Base-by-base conservation (phyloP, 1,140 invertebrate species). In the Sarcophaga bullata region DNA sequence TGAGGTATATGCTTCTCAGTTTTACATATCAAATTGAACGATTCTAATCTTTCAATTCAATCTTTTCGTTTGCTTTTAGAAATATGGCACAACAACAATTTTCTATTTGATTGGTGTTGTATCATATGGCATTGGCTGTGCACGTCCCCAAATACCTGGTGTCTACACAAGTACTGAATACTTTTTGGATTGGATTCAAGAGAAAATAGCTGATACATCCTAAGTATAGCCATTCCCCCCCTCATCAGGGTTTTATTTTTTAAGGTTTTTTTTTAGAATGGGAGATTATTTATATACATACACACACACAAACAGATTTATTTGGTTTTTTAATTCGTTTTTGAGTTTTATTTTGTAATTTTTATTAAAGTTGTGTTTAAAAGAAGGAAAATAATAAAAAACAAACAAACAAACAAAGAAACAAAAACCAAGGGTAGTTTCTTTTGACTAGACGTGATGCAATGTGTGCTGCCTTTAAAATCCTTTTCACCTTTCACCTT, bases 81-180 rank as follows among this genome's bases (percentile, higher is more conserved):
- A 84, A 3, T 84, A 88, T 52, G 62, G 3, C 62, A 72, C 0
- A 84, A 83, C 46, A 75, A 83, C 50, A 8, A 82, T 85, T 8
- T 94, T 91, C 85, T 93, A 94, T 83, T 89, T 93, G 73, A 92
- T 95, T 78, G 95, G 95, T 6, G 91, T 95, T 0, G 94, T 95
- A 0, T 95, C 94, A 3, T 95, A 93, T 85, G 95, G 95, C 1
- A 92, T 92, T 80, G 91, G 91, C 76, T 96, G 95, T 87, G 95
- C 94, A 1, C 92, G 93, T 84, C 91, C 92, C 2, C 92, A 93
- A 6, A 93, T 91, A 82, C 95, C 95, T 0, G 95, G 95, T 0
- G 94, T 96, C 7, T 96, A 96, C 86, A 92, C 94, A 0, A 91
- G 92, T 82, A 93, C 95, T 0, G 91, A 93, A 10, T 83, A 90